Evolutionary conservation across 1,140 invertebrate genomes (phyloP), one percentile per base, ranked within the genome.

Genomic region (Neomicropteryx cornuta): DNA sequence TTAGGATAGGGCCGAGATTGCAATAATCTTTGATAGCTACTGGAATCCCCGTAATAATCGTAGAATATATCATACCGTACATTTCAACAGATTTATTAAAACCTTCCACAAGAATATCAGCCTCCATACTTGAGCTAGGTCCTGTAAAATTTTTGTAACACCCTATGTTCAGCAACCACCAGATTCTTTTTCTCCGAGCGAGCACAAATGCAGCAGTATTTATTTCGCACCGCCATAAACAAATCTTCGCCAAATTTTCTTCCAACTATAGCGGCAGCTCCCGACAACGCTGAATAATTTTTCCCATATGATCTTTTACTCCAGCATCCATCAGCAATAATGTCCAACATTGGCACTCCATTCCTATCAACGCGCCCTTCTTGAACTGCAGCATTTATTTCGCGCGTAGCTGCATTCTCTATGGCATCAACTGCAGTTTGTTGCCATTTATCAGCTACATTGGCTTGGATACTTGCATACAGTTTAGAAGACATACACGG

Each of bases 101-200:
- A 24, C 66, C 53, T 51, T 66, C 48, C 27, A 58, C 37, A 14
- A 71, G 53, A 11, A 58, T 55, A 32, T 53, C 49, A 14, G 53
- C 35, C 45, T 71, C 62, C 66, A 71, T 71, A 5, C 45, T 44
- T 1, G 58, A 56, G 1, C 63, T 62, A 30, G 46, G 39, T 4
- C 47, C 48, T 3, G 22, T 34, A 37, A 47, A 47, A 37, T 55
- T 49, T 50, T 53, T 62, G 32, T 18, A 54, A 36, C 52, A 62
- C n/a, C 5, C 27, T 38, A 42, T 57, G 58, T 6, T 35, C 22
- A 27, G 18, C 34, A 19, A 38, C 31, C 18, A 18, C 31, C 14
- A 3, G 22, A 21, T 3, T 22, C 2, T 21, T 14, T 27, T 41
- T 33, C 30, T 52, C 31, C 36, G 36, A 34, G 39, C 27, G 33